Percentiles rank a stretch among this genome's conserved stretches.
Evolutionary conservation across 2,113 vertebrate species (phyloP).

Genomic region (Telmatochromis sp.): DNA sequence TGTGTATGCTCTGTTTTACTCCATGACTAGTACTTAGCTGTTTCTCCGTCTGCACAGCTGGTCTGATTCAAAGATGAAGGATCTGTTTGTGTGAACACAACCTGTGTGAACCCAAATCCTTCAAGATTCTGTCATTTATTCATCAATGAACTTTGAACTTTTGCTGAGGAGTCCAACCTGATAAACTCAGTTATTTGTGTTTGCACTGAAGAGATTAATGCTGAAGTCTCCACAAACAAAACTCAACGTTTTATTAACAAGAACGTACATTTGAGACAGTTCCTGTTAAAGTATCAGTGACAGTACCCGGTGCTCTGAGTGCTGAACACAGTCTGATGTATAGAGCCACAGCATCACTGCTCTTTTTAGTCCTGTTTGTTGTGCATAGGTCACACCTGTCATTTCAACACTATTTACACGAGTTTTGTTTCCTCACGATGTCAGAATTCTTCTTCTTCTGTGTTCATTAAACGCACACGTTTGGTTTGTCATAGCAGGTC

Average conservation of each 20-base stretch:
- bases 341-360: background rate
- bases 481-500: background rate
- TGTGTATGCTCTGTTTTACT: background rate
- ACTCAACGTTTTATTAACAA: background rate
- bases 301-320: background rate
- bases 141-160: background rate
- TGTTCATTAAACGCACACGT: background rate
- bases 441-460: background rate
- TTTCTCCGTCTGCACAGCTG: background rate
- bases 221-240: background rate
- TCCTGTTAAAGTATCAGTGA: background rate
- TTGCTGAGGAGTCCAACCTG: background rate
- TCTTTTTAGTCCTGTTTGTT: background rate
- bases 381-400: background rate
- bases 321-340: background rate
- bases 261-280: accelerated
- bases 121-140: background rate
- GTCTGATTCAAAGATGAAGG: background rate
- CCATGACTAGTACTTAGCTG: background rate
- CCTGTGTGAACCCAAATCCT: background rate
- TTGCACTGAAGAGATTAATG: background rate
- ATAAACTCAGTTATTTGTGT: background rate
- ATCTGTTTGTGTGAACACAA: background rate
- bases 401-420: background rate
- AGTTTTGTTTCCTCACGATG: background rate